Conservation (phyloP, 2,888 invertebrate species). For the Sycophila texana region DNA sequence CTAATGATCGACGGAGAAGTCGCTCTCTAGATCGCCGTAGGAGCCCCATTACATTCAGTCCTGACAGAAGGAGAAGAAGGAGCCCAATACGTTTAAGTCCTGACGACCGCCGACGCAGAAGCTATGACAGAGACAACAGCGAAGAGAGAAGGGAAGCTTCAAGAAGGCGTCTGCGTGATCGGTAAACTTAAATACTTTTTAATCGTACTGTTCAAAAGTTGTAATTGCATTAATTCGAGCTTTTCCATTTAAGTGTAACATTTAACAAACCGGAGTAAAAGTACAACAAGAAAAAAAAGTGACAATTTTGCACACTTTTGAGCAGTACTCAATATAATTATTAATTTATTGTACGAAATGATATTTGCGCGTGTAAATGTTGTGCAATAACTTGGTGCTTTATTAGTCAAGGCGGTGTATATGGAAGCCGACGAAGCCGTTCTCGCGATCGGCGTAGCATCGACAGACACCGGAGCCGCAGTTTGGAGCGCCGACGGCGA, state of each 20-base stretch:
- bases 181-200: constrained; percentile 64
- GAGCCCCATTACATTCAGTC: constrained; percentile 54
- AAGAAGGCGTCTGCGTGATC: constrained; percentile 68
- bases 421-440: constrained; percentile 64
- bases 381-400: constrained; percentile 22
- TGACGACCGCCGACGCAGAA: constrained; percentile 53
- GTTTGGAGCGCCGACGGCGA: constrained; percentile 65
- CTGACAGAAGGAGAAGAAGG: constrained; percentile 51
- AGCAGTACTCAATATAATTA: constrained; percentile 14
- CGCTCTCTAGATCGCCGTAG: constrained; percentile 57
- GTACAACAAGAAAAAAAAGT: no score
- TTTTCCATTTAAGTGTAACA: no score
- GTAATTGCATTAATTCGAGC: not conserved
- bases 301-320: constrained; percentile 21
- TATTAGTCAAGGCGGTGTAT: constrained; percentile 18
- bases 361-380: constrained; percentile 1
- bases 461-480: constrained; percentile 66
- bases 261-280: no score
- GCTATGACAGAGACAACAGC: constrained; percentile 67
- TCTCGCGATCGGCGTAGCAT: constrained; percentile 69
- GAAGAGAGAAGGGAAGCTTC: constrained; percentile 67
- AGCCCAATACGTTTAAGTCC: constrained; percentile 53
- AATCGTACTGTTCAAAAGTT: constrained; percentile 42
- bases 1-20: constrained; percentile 42
- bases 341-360: constrained; percentile 2